Base-by-base conservation (phyloP, 2,797 vertebrate genomes). In the Streptopelia turtur region DNA sequence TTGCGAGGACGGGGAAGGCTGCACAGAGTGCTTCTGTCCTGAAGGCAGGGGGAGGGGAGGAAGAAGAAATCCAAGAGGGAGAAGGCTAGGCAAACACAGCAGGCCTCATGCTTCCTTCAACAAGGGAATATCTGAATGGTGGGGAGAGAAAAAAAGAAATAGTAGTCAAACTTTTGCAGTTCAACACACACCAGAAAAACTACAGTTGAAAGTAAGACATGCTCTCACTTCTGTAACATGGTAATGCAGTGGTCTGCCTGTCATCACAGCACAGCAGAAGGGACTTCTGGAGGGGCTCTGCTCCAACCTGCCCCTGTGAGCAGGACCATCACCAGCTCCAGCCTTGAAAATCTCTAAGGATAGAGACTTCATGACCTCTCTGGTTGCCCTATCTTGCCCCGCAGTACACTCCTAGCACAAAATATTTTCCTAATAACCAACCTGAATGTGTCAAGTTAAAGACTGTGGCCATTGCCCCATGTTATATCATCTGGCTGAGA, bases 51-150 rank as follows among this genome's bases (percentile, higher is more conserved):
- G 45, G n/a, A 95, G 13, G 56, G 70, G 30, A 94, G 47, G 28
- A 91, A 56, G 78, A 90, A 69, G 94, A 86, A 90, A 91, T 91
- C 92, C 95, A 95, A 91, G 94, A 95, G 83, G 91, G 85, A 95
- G 87, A 96, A 96, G 92, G 96, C 94, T 41, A 79, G 83, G 84
- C 71, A 70, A 91, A 59, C 37, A 80, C 50, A 74, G 93, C 92
- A 93, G 92, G 90, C 93, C 97, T 99, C 98, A 99, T 89, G 99
- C 98, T 97, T 99, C 99, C 97, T 99, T 99, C 97, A 99, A 79
- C 94, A 99, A 98, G 7, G 99, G 99, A 98, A 99, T 99, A 98
- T 99, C 99, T 99, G 97, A 74, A 82, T 22, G 18, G 60, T 13
- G 39, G 83, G 83, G 37, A 96, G 45, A 74, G 41, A 61, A 55